These are phyloP conservation scores for Lissocephala sabroskyi DNA, from an alignment of 2,888 invertebrate genomes.

Conservation along the genomic window DNA sequence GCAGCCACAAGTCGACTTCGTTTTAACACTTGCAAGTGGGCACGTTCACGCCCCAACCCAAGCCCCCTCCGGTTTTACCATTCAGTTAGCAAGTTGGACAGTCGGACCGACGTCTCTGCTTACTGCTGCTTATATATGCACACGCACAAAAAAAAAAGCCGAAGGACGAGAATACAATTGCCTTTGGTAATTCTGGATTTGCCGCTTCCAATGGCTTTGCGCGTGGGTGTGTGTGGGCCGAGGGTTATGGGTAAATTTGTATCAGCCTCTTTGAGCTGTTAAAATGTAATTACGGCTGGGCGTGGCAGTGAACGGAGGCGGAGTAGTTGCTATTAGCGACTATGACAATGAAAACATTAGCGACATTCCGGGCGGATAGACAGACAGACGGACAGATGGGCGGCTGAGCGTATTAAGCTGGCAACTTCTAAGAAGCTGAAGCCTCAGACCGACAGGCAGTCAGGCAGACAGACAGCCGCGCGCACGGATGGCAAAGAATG, in stretches of 20 bases:
- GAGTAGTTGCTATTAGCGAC: slow-evolving; percentile 58
- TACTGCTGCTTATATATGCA: slow-evolving; percentile 35
- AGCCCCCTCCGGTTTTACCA: background rate
- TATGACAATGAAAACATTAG: slow-evolving; percentile 57
- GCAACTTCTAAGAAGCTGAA: slow-evolving; percentile 23
- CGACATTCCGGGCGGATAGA: slow-evolving; percentile 4
- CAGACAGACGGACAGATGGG: background rate
- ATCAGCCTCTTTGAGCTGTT: slow-evolving; percentile 52
- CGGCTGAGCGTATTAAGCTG: slow-evolving; percentile 38
- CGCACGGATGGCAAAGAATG: background rate
- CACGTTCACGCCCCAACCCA: slow-evolving; percentile 21
- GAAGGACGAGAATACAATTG: slow-evolving; percentile 2
- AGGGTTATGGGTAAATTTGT: slow-evolving; percentile 44
- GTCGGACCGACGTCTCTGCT: too few relatives aligned
- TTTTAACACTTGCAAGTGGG: slow-evolving; percentile 44
- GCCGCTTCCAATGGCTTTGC: too few relatives aligned
- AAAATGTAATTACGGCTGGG: slow-evolving; percentile 54
- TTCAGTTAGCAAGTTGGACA: too few relatives aligned
- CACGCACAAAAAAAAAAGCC: slow-evolving; percentile 26
- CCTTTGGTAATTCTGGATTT: background rate
- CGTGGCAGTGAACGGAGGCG: slow-evolving; percentile 9
- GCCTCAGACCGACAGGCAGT: slow-evolving; percentile 13
- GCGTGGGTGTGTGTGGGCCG: slow-evolving; percentile 12
- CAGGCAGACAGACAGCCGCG: slow-evolving; percentile 11
- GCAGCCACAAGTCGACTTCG: slow-evolving; percentile 29